These are phyloP conservation scores for Oriolus oriolus DNA, from an alignment of 2,113 vertebrate genomes.

Conservation along the genomic window DNA sequence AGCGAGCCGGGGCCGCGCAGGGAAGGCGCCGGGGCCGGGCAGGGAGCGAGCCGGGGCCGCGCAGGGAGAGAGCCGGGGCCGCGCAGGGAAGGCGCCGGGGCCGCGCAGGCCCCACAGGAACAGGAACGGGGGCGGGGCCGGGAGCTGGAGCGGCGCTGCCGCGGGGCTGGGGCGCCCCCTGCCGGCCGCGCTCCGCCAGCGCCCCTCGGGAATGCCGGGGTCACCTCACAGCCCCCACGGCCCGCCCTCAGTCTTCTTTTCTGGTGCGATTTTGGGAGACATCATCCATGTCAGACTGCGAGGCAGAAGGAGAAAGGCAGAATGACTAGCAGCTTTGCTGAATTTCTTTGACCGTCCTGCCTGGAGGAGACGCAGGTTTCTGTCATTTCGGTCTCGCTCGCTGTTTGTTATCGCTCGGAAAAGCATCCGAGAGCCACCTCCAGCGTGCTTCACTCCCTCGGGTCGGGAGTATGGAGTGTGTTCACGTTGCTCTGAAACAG, in stretches of 20 bases:
- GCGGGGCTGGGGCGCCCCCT: neutral
- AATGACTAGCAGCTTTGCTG: neutral
- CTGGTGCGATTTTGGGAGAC: neutral
- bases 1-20: neutral
- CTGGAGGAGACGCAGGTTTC: neutral
- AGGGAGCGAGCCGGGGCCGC: too few relatives aligned
- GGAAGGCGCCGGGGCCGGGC: neutral
- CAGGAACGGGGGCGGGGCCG: too few relatives aligned
- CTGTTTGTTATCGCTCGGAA: neutral
- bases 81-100: neutral
- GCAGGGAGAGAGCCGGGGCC: too few relatives aligned
- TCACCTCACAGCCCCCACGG: too few relatives aligned
- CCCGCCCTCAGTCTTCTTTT: neutral
- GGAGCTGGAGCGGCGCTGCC: neutral
- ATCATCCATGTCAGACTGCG: neutral
- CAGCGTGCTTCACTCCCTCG: neutral
- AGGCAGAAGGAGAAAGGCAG: neutral
- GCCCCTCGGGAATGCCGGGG: neutral
- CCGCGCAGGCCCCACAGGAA: too few relatives aligned
- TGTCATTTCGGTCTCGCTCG: rapidly evolving
- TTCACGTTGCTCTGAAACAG: neutral
- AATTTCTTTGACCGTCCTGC: neutral
- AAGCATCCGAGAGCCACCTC: neutral
- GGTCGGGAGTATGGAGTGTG: rapidly evolving
- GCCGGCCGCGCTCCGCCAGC: neutral